Conservation (phyloP, 2,888 invertebrate genomes). For the Andrena minutula region DNA sequence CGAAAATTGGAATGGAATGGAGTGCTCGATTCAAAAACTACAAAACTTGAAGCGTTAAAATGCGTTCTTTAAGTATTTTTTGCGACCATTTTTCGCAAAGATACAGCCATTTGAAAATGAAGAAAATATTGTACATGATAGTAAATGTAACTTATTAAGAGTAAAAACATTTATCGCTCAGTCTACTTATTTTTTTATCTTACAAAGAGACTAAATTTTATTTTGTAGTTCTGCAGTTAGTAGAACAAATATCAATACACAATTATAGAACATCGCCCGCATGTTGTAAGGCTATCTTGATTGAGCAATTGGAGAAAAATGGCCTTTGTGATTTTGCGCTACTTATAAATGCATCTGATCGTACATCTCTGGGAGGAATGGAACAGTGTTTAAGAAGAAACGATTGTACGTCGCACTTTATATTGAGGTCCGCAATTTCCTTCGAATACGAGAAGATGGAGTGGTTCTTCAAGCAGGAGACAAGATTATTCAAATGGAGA, state of each 20-base stretch:
- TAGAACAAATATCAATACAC: conserved; percentile 28
- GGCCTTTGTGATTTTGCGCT: conserved; percentile 42
- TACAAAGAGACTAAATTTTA: conserved; percentile 5
- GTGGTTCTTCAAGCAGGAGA: conserved; percentile 96
- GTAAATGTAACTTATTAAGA: not conserved
- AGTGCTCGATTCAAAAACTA: too few relatives aligned
- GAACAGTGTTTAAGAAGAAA: conserved; percentile 89
- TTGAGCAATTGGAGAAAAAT: conserved; percentile 19
- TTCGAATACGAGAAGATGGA: conserved; percentile 92
- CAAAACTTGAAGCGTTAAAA: too few relatives aligned
- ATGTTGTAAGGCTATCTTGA: conserved; percentile 22
- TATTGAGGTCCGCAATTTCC: conserved; percentile 96
- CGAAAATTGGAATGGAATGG: too few relatives aligned
- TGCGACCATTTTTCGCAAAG: too few relatives aligned
- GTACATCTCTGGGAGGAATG: conserved; percentile 85
- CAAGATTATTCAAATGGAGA: conserved; percentile 94
- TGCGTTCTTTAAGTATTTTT: too few relatives aligned
- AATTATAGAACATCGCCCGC: conserved; percentile 22
- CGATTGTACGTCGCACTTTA: conserved; percentile 97
- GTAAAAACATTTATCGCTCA: not conserved
- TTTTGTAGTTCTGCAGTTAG: conserved; percentile 53
- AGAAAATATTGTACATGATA: too few relatives aligned
- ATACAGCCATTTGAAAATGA: too few relatives aligned
- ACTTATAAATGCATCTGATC: conserved; percentile 87
- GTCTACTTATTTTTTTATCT: conserved; percentile 1